These are phyloP conservation scores for Drosophila pseudotalamancana DNA, from an alignment of 2,888 invertebrate genomes.

Conservation along the genomic window DNA sequence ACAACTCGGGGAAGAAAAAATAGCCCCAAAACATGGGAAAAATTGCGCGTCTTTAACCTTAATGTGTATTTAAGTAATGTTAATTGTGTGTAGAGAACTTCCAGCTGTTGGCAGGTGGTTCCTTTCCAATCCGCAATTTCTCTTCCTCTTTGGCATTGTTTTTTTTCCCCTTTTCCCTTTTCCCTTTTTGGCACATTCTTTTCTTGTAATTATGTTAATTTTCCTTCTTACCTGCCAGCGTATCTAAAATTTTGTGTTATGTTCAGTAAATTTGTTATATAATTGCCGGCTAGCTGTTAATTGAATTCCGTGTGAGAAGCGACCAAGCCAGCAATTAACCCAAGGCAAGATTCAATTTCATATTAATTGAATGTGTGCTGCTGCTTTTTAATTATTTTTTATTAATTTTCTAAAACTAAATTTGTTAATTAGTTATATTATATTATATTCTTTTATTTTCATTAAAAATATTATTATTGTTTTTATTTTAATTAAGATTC, in stretches of 20 bases:
- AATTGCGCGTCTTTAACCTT: constrained; percentile 77
- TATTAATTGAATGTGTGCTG: constrained; percentile 3
- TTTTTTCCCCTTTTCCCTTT: constrained; percentile 6
- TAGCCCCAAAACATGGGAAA: constrained; percentile 73
- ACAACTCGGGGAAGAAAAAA: constrained; percentile 63
- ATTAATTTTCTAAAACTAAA: background rate
- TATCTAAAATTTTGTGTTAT: constrained; percentile 47
- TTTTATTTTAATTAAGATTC: background rate
- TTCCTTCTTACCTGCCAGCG: constrained; percentile 36
- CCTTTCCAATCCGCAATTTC: background rate
- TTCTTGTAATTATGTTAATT: constrained; percentile 57
- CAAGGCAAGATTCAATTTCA: constrained; percentile 10
- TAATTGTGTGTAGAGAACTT: constrained; percentile 65
- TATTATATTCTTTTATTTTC: too few species aligned
- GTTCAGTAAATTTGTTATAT: constrained; percentile 35
- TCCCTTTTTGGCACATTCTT: constrained; percentile 50
- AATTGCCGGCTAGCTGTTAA: constrained; percentile 60
- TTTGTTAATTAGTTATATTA: background rate
- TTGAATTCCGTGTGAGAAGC: constrained; percentile 59
- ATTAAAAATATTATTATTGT: too few species aligned
- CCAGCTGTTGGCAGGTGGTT: constrained; percentile 60
- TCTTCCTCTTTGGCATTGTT: too few species aligned
- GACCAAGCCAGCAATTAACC: constrained; percentile 42
- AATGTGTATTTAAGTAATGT: constrained; percentile 82
- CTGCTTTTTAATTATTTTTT: background rate